A percentile compares a stretch with the other conserved stretches of the same genome.
These are phyloP conservation scores for Indicator maculatus DNA, from an alignment of 2,113 vertebrate genomes.

Conservation along the genomic window DNA sequence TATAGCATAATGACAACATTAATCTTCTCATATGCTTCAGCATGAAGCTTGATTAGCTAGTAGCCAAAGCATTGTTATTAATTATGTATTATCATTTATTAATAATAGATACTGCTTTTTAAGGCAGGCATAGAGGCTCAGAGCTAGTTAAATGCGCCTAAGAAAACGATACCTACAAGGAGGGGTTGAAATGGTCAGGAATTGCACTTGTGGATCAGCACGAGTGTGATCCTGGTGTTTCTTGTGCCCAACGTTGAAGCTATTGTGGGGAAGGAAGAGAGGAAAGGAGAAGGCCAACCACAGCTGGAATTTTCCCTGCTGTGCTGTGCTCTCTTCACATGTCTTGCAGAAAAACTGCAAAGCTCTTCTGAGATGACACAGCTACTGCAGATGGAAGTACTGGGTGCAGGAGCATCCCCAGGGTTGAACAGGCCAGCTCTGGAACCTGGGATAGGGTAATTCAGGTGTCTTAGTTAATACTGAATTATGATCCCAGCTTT, in stretches of 20 bases:
- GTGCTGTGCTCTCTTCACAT: background rate
- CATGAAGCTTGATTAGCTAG: background rate
- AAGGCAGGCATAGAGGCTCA: background rate
- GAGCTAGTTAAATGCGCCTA: background rate
- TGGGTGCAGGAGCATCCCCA: background rate
- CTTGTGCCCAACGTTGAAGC: background rate
- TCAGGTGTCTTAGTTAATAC: background rate
- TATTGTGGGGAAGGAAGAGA: background rate
- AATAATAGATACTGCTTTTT: conserved; percentile 39
- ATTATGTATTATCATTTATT: conserved; percentile 20
- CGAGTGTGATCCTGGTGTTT: background rate
- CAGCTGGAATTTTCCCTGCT: conserved; percentile 16
- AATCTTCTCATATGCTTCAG: background rate
- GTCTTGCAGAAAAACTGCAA: background rate
- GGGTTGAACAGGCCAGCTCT: background rate
- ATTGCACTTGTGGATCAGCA: background rate
- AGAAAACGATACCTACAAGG: background rate
- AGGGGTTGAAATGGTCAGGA: background rate
- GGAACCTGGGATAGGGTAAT: background rate
- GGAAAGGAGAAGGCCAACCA: background rate
- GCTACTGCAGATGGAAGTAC: background rate
- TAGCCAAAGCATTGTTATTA: background rate
- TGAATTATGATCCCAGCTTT: background rate
- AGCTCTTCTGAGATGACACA: background rate
- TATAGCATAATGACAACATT: background rate